phyloP scores from a whole-genome alignment of 1,140 invertebrate genomes.

The Drosophila hydei region DNA sequence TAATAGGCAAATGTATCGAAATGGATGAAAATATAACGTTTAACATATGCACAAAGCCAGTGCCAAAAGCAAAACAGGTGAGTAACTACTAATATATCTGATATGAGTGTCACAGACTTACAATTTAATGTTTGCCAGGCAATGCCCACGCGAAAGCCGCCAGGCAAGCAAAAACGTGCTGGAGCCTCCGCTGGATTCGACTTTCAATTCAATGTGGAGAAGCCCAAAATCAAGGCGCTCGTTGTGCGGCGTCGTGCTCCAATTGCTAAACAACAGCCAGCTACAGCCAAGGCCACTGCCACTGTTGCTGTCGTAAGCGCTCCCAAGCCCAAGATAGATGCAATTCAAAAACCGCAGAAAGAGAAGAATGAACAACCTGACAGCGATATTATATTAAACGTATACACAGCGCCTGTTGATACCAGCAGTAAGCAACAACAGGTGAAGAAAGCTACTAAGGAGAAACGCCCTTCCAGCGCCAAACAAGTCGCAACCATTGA shows the following conservation, averaged over 20 bases:
- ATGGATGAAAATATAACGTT: slow-evolving; percentile 62
- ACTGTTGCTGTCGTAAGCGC: too few relatives aligned
- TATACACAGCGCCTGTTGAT: slow-evolving; percentile 14
- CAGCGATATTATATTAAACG: slow-evolving; percentile 65
- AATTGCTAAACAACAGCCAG: neutral
- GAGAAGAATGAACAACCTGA: neutral
- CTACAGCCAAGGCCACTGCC: neutral
- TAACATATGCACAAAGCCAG: slow-evolving; percentile 33
- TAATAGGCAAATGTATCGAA: slow-evolving; percentile 9
- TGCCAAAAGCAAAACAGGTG: slow-evolving; percentile 31
- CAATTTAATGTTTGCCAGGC: slow-evolving; percentile 2
- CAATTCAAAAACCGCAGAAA: neutral
- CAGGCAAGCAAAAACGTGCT: slow-evolving; percentile 45
- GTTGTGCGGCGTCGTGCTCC: slow-evolving; percentile 57
- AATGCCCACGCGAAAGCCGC: neutral
- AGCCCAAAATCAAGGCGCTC: slow-evolving; percentile 71
- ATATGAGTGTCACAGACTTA: neutral
- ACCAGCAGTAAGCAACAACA: neutral
- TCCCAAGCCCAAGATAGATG: too few relatives aligned
- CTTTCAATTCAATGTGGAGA: slow-evolving; percentile 65
- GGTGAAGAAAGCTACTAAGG: neutral
- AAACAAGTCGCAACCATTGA: neutral
- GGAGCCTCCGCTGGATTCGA: slow-evolving; percentile 24
- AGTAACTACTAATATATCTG: neutral
- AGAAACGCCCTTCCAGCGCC: neutral